Base-by-base conservation (phyloP, 2,113 vertebrate genomes). In the Phoxinus phoxinus region DNA sequence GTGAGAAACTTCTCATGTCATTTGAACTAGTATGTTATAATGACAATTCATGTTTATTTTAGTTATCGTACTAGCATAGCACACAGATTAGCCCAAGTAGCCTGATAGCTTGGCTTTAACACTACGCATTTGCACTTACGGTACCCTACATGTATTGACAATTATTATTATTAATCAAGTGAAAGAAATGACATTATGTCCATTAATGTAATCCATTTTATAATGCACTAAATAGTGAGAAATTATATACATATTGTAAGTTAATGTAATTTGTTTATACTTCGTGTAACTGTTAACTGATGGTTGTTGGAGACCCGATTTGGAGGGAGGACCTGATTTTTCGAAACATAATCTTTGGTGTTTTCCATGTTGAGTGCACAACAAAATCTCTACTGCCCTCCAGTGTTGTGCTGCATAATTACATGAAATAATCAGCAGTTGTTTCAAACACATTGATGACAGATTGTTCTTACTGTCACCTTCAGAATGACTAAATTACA, bases 1-100 rank as follows among this genome's bases (percentile, higher is more conserved):
- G 90, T 91, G 46, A 90, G 88, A 69, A 71, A 56, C 13, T 3
- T 37, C 37, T n/a, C 19, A 67, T 4, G 63, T 12, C 23, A 9
- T 67, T 30, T 67, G 9, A 32, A 27, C 41, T 41, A 41, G 41
- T 9, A 13, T 30, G 23, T 30, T 67, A 2, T 17, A 23, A 58
- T 56, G 15, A 23, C 21, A 19, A 21, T 21, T 23, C 21, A 56
- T 58, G 56, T 58, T 23, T n/a, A 23, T 58, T 58, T 58, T 58
- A n/a, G 21, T 58, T 23, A 9, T 58, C 21, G 5, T 58, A 58
- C 21, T 58, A 23, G 56, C 56, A n/a, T n/a, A 58, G 56, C 21
- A n/a, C 23, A n/a, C 56, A 58, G 21, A 58, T n/a, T 23, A 48
- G 46, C 56, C 21, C 1, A 19, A 58, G 8, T 58, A 58, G 56